Evolutionary conservation across 1,140 invertebrate species (phyloP), one percentile per base, ranked within the genome.

Genomic region (Drosophila pachea): DNA sequence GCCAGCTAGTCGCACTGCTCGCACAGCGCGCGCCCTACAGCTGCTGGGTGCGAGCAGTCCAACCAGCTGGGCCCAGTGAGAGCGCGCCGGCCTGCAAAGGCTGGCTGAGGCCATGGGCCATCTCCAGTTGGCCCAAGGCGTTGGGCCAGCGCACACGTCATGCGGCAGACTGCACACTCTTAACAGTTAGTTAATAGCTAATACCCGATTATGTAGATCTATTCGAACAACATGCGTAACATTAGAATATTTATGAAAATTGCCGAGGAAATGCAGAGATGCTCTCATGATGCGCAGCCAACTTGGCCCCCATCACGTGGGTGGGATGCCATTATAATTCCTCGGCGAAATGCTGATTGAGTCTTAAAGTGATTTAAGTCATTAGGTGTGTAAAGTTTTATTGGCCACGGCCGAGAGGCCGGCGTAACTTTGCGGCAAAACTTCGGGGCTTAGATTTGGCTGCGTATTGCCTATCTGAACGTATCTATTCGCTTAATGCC

Each of bases 331-430:
- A 52, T 68, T 61, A 70, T 45, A 74, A 64, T 71, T 67, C 72
- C 43, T 48, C 11, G 12, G 38, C 36, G 40, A 70, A 64, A 69
- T 71, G 74, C 61, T 76, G 71, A 69, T 75, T 69, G 69, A 74
- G 74, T 77, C 68, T 77, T 77, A 74, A 79, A 79, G 68, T 77
- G 60, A 68, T 71, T 79, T 69, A 71, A 71, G 74, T 72, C 68
- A 76, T 76, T 79, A 71, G 68, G 38, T 58, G 45, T 65, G 54
- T 56, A 74, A 76, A 74, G 58, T 71, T 74, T 74, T 71, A 68
- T 74, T 74, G 45, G 50, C 45, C 62, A 61, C 63, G 49, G 55
- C 43, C 36, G 16, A 6, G 35, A 29, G 43, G 54, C 2, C 29
- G 50, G 47, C 32, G 22, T 9, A 67, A 54, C 43, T 71, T 73